Percentiles rank a stretch among this genome's conserved stretches.
phyloP scores from a whole-genome alignment of 2,797 vertebrate species.

The Ambastaia sidthimunki region DNA sequence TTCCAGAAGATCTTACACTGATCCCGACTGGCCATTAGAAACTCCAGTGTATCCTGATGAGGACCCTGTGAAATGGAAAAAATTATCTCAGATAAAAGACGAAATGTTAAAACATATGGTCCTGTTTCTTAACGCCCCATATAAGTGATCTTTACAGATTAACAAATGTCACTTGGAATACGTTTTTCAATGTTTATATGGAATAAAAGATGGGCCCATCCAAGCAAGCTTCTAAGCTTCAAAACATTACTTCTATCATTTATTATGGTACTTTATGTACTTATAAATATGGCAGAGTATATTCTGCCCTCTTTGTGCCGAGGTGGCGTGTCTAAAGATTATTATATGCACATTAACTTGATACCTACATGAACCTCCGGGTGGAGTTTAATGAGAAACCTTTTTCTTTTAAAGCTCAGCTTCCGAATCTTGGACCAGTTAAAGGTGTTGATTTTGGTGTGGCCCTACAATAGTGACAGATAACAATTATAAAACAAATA shows the following conservation, averaged over 20 bases:
- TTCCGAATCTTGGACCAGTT: conserved; percentile 99
- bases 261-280: neutral
- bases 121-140: conserved; percentile 32
- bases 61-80: conserved; percentile 79
- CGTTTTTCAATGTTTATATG: conserved; percentile 18
- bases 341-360: neutral
- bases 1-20: conserved; percentile 99
- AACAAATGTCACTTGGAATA: conserved; percentile 41
- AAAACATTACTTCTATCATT: conserved; percentile 16
- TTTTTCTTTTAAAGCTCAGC: conserved; percentile 96
- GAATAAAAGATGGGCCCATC: conserved; percentile 13
- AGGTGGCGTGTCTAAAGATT: neutral
- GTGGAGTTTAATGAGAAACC: conserved; percentile 96
- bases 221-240: neutral
- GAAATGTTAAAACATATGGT: conserved; percentile 27
- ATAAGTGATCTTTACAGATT: conserved; percentile 37
- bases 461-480: conserved; percentile 75
- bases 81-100: neutral
- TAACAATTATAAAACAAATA: neutral
- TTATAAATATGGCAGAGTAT: too few relatives aligned
- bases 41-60: conserved; percentile 94
- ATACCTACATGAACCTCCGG: conserved; percentile 91
- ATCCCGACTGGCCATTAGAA: conserved; percentile 91
- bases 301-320: neutral
- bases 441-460: conserved; percentile 97